A percentile compares a stretch with the other conserved stretches of the same genome.
phyloP scores from a whole-genome alignment of 1,140 invertebrate genomes.

The Drosophila cardini region DNA sequence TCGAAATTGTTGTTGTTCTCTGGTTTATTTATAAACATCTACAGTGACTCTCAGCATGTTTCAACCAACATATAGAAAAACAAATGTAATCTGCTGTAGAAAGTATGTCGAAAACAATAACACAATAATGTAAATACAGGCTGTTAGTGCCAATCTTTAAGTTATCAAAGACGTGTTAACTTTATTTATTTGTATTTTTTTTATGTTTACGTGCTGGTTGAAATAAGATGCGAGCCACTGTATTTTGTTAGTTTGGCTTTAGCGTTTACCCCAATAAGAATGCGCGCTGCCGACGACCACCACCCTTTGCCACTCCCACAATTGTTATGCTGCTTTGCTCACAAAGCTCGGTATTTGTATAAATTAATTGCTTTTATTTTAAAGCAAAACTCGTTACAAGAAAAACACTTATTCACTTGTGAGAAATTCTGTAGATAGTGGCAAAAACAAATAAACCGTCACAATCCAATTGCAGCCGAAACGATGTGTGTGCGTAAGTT shows the following conservation, averaged over 20 bases:
- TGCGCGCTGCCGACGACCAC: slow-evolving; percentile 54
- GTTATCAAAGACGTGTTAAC: too few relatives aligned
- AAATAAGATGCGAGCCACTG: too few relatives aligned
- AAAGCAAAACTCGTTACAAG: slow-evolving; percentile 1
- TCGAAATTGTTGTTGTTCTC: slow-evolving; percentile 9
- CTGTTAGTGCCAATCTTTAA: too few relatives aligned
- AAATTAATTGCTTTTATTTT: not conserved
- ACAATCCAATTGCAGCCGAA: slow-evolving; percentile 34
- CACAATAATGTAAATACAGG: too few relatives aligned
- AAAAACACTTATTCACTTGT: not conserved
- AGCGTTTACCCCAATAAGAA: slow-evolving; percentile 66
- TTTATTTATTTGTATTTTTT: too few relatives aligned
- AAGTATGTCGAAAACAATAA: too few relatives aligned
- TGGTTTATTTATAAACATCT: slow-evolving; percentile 56
- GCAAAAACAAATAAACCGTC: slow-evolving; percentile 14
- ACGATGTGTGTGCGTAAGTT: slow-evolving; percentile 45
- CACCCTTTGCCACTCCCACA: slow-evolving; percentile 51
- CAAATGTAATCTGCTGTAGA: too few relatives aligned
- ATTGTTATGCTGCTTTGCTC: slow-evolving; percentile 4
- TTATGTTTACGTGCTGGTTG: too few relatives aligned
- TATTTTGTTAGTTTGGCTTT: slow-evolving; percentile 33
- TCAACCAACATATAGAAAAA: too few relatives aligned
- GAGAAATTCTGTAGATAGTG: not conserved
- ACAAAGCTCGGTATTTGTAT: not conserved
- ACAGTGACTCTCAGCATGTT: not conserved